Base-by-base conservation (phyloP, 1,140 invertebrate genomes). In the Phymastichus coffea region DNA sequence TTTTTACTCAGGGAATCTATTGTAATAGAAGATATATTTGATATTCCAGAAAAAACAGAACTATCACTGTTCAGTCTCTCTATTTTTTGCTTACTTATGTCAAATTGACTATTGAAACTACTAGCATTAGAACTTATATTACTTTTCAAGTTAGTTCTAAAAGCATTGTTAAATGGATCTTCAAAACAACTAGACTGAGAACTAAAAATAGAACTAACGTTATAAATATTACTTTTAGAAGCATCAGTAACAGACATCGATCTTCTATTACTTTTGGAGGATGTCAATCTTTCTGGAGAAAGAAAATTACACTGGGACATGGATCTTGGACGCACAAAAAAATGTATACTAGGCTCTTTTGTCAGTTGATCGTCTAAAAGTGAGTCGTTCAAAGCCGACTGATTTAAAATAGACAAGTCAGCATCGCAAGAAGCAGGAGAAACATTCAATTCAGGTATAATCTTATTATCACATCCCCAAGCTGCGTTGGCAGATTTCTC, bases 371-470 rank as follows among this genome's bases (percentile, higher is more conserved):
- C n/a, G n/a, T 70, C 69, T 8, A 68, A 66, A 4, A 77, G 62
- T 0, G 65, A 68, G 55, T 77, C 74, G 17, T 76, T 69, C 73
- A 76, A 70, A 2, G 61, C 52, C 8, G 73, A 75, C 2, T 66
- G 57, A 55, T 70, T 70, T 30, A 76, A 58, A 47, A 75, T 70
- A 0, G 73, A 75, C 22, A 60, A 61, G 37, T 73, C 57, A 12
- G 25, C 12, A 40, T 47, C 37, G 12, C 41, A 43, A 8, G 37
- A 41, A 12, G 55, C 14, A 1, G 61, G n/a, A 28, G n/a, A 40
- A 30, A 66, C n/a, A 25, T 38, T 8, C 4, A 56, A 44, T 12
- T 7, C 33, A 43, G 41, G 57, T 47, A 63, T 38, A 23, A 12
- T n/a, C n/a, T 37, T 41, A n/a, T 38, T 51, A 41, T 61, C 55